Evolutionary conservation across 2,113 vertebrate species (phyloP), one percentile per base, ranked within the genome.

Genomic region (Dicrurus megarhynchus): DNA sequence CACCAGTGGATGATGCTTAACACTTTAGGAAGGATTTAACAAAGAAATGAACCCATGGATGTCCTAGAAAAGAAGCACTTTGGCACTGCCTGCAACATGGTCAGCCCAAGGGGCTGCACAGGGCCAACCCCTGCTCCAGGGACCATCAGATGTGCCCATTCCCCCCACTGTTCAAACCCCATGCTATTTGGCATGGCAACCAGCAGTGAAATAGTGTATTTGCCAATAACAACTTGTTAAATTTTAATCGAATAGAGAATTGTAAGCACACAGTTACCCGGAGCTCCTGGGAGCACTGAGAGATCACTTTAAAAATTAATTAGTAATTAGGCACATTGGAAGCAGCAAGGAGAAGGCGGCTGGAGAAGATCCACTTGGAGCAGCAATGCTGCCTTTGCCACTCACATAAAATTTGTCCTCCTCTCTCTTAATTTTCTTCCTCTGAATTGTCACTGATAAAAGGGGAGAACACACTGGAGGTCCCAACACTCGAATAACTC

Each of bases 151-250:
- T 15, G 44, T 1, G 1, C 35, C 9, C 1, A 1, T 52, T 49
- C 56, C n/a, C 55, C 75, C 8, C 52, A 70, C 9, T 70, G 47
- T 49, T 94, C 74, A 33, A 86, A 67, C 17, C 0, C 16, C 0
- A 0, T 6, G 33, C 42, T 6, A 9, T 93, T 70, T 81, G 87
- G 96, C 83, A 74, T 20, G 49, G 85, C 4, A 13, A 90, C 82
- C 39, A 53, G 87, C 80, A 78, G 57, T 5, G 42, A 95, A 97
- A 96, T 50, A 90, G 94, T 76, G 97, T 84, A 94, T 94, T 97
- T 97, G 94, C 95, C 96, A 96, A 94, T 97, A 98, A 97, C 84
- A 94, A 91, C 97, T 97, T 35, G 4, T 98, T 98, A 98, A 96
- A 97, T 96, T 97, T 98, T 98, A 97, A 98, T 98, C 95, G 94